Percentiles rank a stretch among this genome's conserved stretches.
These are phyloP conservation scores for Lepidocyrtoides sp. DNA, from an alignment of 2,888 invertebrate genomes.

Conservation along the genomic window DNA sequence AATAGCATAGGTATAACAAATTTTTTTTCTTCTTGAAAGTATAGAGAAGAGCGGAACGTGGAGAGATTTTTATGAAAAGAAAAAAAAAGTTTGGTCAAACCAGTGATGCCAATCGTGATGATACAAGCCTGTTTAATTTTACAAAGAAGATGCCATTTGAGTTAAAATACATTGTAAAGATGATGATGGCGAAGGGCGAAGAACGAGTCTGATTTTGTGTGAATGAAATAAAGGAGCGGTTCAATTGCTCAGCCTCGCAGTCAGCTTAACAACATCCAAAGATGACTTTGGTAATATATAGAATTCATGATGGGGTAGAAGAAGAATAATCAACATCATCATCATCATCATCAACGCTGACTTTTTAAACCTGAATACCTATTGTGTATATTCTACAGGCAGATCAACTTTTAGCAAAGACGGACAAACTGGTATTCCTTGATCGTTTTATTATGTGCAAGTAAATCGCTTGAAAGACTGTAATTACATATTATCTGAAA, in stretches of 20 bases:
- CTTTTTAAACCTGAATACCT: neutral
- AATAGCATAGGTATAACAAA: neutral
- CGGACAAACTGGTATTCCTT: conserved; percentile 34
- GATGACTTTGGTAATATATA: neutral
- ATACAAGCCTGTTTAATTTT: conserved; percentile 57
- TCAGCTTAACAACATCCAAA: too few relatives aligned
- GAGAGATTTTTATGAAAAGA: conserved; percentile 18
- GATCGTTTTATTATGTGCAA: conserved; percentile 49
- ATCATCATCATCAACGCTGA: neutral
- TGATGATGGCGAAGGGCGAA: too few relatives aligned
- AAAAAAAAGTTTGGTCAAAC: conserved; percentile 37
- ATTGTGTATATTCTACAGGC: neutral
- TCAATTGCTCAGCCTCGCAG: too few relatives aligned
- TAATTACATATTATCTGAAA: neutral
- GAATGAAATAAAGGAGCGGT: conserved; percentile 67
- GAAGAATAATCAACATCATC: conserved; percentile 14
- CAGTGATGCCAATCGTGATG: conserved; percentile 36
- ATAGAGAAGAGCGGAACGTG: conserved; percentile 31
- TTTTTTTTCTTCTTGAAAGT: neutral
- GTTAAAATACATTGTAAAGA: too few relatives aligned
- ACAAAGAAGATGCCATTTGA: conserved; percentile 23
- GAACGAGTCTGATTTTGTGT: conserved; percentile 5
- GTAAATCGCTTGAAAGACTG: conserved; percentile 12
- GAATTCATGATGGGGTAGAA: neutral
- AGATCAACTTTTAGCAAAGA: conserved; percentile 5